Base-by-base conservation (phyloP, 2,888 invertebrate species). In the Metopia argyrocephala region DNA sequence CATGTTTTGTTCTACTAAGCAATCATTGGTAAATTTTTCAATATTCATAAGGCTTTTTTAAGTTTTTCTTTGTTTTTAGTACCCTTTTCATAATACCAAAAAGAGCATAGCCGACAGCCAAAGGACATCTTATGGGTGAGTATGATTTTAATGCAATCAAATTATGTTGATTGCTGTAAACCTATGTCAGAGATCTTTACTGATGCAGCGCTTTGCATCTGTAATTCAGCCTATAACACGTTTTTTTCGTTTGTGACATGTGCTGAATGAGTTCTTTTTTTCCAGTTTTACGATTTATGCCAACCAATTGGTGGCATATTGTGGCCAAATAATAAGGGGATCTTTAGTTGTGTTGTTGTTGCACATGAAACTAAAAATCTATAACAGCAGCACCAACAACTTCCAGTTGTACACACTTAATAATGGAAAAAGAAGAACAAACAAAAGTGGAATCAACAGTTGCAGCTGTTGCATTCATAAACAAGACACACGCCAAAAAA, bases 401-500 rank as follows among this genome's bases (percentile, higher is more conserved):
- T 59, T 28, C 28, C 7, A 50, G n/a, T 21, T 21, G 31, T 31
- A 31, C 5, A 9, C 31, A 31, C 31, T 9, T 6, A 31, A 31
- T 9, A 9, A 9, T 31, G 31, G 31, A 46, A 46, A n/a, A 23
- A 45, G 23, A 21, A 65, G 65, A 28, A 78, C 50, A 28, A 38
- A 18, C 18, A 28, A 54, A 64, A 56, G 45, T 27, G 15, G 28
- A 7, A 59, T 20, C 25, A 68, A 73, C 64, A 80, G 59, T 52
- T 76, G 80, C 80, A 80, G 73, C 76, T 80, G 76, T 80, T 80
- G 76, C 66, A 57, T 50, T 79, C 52, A 56, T 48, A 73, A 73
- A 54, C 64, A 62, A 59, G 80, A 76, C 80, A 80, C 80, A 80
- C 68, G 76, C 80, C 80, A 80, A 76, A 80, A 80, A 25, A n/a